phyloP scores from a whole-genome alignment of 1,140 invertebrate genomes.

The Goniozus legneri region DNA sequence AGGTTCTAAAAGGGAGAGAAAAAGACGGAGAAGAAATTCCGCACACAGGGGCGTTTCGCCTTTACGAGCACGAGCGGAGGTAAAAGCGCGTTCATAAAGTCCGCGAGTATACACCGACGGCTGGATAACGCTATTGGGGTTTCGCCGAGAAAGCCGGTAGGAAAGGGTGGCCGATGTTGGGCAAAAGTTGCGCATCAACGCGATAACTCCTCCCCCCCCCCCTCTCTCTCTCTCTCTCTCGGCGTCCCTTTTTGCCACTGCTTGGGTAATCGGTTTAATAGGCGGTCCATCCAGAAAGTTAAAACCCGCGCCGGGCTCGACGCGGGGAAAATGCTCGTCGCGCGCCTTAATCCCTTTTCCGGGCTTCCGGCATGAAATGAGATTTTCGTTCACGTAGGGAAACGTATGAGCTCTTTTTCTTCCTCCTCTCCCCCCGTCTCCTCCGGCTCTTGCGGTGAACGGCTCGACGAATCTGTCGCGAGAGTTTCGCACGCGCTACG shows the following conservation, averaged over 20 bases:
- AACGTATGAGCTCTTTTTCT: slow-evolving; percentile 4
- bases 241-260: slow-evolving; percentile 36
- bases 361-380: slow-evolving; percentile 40
- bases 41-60: not conserved
- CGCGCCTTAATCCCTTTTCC: slow-evolving; percentile 44
- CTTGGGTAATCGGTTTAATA: slow-evolving; percentile 49
- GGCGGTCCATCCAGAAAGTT: slow-evolving; percentile 39
- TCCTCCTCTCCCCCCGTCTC: not conserved
- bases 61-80: not conserved
- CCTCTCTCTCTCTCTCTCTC: not conserved
- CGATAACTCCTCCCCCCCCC: not conserved
- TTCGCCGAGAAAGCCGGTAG: not conserved
- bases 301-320: slow-evolving; percentile 28
- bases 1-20: too few relatives aligned
- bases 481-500: too few relatives aligned
- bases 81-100: slow-evolving; percentile 1
- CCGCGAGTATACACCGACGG: not conserved
- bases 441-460: too few relatives aligned
- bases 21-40: too few relatives aligned
- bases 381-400: slow-evolving; percentile 38
- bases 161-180: slow-evolving; percentile 14
- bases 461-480: too few relatives aligned
- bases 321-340: slow-evolving; percentile 33
- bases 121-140: not conserved
- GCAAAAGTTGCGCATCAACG: slow-evolving; percentile 30